Conservation (phyloP, 2,888 invertebrate species). For the Tenthredo livida region DNA sequence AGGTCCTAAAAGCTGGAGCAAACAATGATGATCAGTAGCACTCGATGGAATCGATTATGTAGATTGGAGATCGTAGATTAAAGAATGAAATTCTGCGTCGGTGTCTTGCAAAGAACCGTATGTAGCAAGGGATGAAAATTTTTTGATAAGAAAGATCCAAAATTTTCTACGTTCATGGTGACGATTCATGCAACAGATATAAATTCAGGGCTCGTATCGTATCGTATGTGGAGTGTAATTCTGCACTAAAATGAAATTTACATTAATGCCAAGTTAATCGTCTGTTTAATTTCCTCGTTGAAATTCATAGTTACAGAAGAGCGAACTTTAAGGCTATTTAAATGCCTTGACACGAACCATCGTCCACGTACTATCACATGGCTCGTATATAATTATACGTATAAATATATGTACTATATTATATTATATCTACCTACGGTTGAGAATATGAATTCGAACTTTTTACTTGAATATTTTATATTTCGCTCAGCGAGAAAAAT, state of each 20-base stretch:
- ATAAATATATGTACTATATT: background rate
- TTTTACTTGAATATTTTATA: background rate
- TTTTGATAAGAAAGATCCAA: background rate
- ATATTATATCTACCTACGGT: background rate
- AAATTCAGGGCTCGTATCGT: background rate
- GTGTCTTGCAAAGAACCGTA: background rate
- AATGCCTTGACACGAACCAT: conserved; percentile 21
- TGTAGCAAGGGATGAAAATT: background rate
- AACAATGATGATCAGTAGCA: conserved; percentile 10
- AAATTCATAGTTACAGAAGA: conserved; percentile 16
- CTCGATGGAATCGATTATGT: conserved; percentile 11
- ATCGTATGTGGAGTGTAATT: background rate
- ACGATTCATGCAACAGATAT: background rate
- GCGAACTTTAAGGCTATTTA: conserved; percentile 17
- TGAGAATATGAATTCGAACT: background rate
- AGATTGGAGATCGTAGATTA: background rate
- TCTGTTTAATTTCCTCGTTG: conserved; percentile 27
- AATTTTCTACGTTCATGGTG: background rate
- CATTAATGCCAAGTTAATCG: conserved; percentile 23
- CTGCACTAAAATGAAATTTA: background rate
- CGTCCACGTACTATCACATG: conserved; percentile 10
- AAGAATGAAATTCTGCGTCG: background rate
- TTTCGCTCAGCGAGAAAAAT: background rate
- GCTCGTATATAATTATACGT: background rate
- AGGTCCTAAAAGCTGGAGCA: background rate